These are phyloP conservation scores for Emydura subglobosa DNA, from an alignment of 2,113 vertebrate genomes.

Conservation along the genomic window DNA sequence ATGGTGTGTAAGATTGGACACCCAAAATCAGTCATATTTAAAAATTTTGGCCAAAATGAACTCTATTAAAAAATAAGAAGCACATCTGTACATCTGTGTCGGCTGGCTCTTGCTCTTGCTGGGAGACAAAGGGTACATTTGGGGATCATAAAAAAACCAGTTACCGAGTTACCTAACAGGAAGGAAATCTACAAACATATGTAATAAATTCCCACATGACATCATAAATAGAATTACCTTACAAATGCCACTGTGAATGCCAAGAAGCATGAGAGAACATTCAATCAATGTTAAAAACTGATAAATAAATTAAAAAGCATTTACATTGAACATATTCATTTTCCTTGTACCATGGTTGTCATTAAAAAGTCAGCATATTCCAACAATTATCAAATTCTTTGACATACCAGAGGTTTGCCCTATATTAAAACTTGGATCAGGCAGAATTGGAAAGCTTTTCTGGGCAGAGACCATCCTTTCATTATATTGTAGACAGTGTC, in stretches of 20 bases:
- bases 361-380: not conserved
- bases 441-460: not conserved
- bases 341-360: not conserved
- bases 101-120: not conserved
- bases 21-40: constrained; percentile 58
- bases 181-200: constrained; percentile 52
- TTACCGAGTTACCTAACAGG: constrained; percentile 24
- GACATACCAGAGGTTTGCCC: not conserved
- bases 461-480: not conserved
- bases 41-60: constrained; percentile 58
- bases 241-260: constrained; percentile 41
- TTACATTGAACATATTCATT: not conserved
- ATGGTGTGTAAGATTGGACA: not conserved
- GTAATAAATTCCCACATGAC: constrained; percentile 57
- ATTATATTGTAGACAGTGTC: not conserved
- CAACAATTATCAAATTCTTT: not conserved
- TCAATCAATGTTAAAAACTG: constrained; percentile 24
- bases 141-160: constrained; percentile 50
- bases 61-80: constrained; percentile 58
- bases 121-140: constrained; percentile 36
- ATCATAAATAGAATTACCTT: constrained; percentile 57
- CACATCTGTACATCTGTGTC: constrained; percentile 23
- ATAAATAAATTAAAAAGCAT: constrained; percentile 15
- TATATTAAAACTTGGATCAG: not conserved
- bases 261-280: not conserved